Evolutionary conservation across 2,113 vertebrate genomes (phyloP).

Genomic region (Catharus bicknelli): DNA sequence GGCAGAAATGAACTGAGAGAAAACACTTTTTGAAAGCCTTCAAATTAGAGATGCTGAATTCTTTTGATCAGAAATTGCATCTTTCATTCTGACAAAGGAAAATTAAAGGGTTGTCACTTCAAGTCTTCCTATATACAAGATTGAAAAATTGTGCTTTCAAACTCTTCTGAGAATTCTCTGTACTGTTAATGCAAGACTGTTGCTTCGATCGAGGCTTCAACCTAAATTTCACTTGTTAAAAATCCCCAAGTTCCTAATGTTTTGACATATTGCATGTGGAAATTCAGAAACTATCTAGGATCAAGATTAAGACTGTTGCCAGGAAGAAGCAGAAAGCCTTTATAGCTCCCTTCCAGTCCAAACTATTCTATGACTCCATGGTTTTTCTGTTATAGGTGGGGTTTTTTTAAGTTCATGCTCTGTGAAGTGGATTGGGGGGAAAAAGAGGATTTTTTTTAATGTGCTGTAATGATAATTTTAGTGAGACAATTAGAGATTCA

Average conservation of each 20-base stretch:
- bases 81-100: constrained; percentile 3
- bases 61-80: not conserved
- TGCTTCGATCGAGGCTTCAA: not conserved
- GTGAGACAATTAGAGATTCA: not conserved
- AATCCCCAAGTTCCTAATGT: not conserved
- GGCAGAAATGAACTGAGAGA: not conserved
- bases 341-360: not conserved
- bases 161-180: not conserved
- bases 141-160: not conserved
- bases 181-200: not conserved
- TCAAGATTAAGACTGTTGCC: not conserved
- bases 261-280: not conserved
- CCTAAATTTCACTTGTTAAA: not conserved
- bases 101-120: not conserved
- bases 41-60: not conserved
- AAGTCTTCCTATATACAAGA: not conserved
- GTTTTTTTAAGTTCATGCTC: not conserved
- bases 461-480: not conserved
- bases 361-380: not conserved
- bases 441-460: not conserved
- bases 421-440: not conserved
- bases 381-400: not conserved
- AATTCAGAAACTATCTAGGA: not conserved
- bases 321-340: not conserved
- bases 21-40: not conserved